Conservation (phyloP, 1,140 invertebrate species). For the Caenorhabditis elegans region DNA sequence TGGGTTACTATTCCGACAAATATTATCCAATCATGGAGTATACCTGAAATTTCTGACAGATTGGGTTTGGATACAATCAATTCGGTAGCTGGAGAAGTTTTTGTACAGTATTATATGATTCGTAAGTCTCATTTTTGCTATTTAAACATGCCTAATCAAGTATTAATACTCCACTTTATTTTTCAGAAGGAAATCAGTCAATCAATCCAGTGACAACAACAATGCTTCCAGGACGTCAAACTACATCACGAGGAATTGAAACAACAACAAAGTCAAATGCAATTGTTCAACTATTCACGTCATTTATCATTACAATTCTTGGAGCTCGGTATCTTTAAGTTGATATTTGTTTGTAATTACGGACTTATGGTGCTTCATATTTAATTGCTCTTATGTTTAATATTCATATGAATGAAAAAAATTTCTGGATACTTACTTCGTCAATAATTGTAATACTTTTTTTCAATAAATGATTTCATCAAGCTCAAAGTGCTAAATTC, state of each 20-base stretch:
- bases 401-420: too few relatives aligned
- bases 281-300: background rate
- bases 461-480: too few relatives aligned
- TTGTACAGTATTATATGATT: background rate
- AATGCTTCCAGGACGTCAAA: background rate
- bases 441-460: too few relatives aligned
- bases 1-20: background rate
- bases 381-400: background rate
- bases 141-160: background rate
- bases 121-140: background rate
- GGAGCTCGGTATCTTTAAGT: background rate
- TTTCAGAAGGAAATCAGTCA: background rate
- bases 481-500: too few relatives aligned
- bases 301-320: background rate
- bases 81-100: background rate
- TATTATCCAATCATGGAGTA: background rate
- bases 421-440: too few relatives aligned
- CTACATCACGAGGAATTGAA: background rate
- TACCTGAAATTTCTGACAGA: background rate
- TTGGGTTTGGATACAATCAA: background rate
- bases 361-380: background rate
- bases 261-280: background rate
- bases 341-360: background rate
- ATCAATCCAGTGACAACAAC: background rate
- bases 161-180: background rate